phyloP scores from a whole-genome alignment of 2,888 invertebrate species.

The Dichetophora obliterata region DNA sequence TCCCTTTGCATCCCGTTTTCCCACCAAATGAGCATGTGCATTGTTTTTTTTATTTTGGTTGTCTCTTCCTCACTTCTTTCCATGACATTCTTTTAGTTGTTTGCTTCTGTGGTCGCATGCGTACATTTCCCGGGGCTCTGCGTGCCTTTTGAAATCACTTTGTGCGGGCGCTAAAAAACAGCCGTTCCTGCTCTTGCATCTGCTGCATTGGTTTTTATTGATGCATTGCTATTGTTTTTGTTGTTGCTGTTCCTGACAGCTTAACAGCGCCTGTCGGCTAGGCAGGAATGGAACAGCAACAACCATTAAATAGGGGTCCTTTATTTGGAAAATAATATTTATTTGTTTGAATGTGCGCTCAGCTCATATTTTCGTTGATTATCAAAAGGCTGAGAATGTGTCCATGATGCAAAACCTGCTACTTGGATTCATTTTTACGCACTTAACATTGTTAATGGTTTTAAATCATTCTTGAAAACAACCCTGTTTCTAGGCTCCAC shows the following conservation, averaged over 20 bases:
- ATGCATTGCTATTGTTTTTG: constrained; percentile 13
- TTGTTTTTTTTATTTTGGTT: background rate
- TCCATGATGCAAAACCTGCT: background rate
- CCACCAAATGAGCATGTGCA: background rate
- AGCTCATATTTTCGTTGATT: constrained; percentile 1
- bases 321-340: constrained; percentile 12
- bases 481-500: too few relatives aligned
- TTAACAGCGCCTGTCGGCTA: constrained; percentile 14
- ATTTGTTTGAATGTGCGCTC: background rate
- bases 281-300: constrained; percentile 6
- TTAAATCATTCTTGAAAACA: too few relatives aligned
- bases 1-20: background rate
- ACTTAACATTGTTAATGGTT: too few relatives aligned
- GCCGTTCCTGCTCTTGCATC: background rate
- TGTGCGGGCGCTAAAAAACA: constrained; percentile 19
- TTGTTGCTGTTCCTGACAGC: constrained; percentile 18
- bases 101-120: constrained; percentile 4
- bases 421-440: background rate
- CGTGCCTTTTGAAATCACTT: constrained; percentile 26
- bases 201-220: constrained; percentile 2
- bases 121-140: background rate
- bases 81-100: background rate
- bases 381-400: background rate
- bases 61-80: background rate
- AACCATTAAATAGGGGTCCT: constrained; percentile 27